Base-by-base conservation (phyloP, 2,113 vertebrate genomes). In the Bettongia penicillata region DNA sequence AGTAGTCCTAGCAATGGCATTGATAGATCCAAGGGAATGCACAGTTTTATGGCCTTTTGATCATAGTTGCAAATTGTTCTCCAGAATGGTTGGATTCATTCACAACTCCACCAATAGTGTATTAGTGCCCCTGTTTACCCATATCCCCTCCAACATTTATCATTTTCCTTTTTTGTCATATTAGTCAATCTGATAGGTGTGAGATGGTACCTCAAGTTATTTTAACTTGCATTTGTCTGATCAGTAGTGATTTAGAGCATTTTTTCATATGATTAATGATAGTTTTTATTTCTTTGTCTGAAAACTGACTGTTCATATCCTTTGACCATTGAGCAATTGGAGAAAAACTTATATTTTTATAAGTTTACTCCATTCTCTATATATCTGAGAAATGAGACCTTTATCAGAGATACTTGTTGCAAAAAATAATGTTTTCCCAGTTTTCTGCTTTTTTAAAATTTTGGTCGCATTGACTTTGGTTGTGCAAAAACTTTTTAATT, bases 141-240 rank as follows among this genome's bases (percentile, higher is more conserved):
- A 77, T 14, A n/a, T 52, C 89, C 28, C 50, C 50, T 47, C 89
- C 25, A 24, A 90, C 25, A 49, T 49, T 49, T 24, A 28, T 47
- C 28, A 90, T 31, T 50, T 12, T 90, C 48, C 43, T 68, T 53
- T 91, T 57, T 61, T 52, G 22, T 93, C 89, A 51, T 90, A 91
- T 43, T 51, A 95, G 47, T 37, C 47, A 93, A 52, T 51, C 91
- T 90, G 77, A 53, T 92, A 47, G 94, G n/a, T 91, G 51, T 47
- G 52, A 84, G 53, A 92, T 92, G 8, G 16, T 53, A 91, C 28
- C 90, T 91, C 37, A 61, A 91, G 8, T 51, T 11, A 19, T 52
- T 89, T 96, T 94, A 93, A 51, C 53, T 91, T 57, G 22, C 50
- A 22, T 95, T 95, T 93, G 23, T 47, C 51, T 52, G n/a, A 92